phyloP scores from a whole-genome alignment of 2,113 vertebrate species.

The Murina feae region DNA sequence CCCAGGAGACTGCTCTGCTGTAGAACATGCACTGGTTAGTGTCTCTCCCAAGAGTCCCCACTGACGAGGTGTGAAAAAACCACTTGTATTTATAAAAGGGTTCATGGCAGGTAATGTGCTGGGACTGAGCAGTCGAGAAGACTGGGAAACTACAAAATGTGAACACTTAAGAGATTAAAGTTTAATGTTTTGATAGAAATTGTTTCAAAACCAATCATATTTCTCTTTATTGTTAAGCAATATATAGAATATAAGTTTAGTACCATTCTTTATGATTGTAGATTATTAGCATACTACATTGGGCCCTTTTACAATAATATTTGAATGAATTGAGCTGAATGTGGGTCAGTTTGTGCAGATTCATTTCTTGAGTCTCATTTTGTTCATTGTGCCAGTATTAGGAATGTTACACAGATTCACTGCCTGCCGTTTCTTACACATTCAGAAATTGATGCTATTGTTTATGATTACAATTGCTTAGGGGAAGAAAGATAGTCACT shows the following conservation, averaged over 20 bases:
- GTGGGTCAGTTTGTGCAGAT: not conserved
- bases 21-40: not conserved
- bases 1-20: fast-evolving
- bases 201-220: not conserved
- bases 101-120: not conserved
- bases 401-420: not conserved
- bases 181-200: not conserved
- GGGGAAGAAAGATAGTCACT: not conserved
- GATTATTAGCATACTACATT: not conserved
- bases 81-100: not conserved
- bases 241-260: not conserved
- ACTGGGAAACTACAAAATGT: not conserved
- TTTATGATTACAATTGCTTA: not conserved
- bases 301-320: not conserved
- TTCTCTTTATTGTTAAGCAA: not conserved
- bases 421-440: not conserved
- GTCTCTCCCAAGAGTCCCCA: not conserved
- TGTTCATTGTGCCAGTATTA: not conserved
- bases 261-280: not conserved
- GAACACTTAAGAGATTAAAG: not conserved
- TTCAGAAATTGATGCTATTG: not conserved
- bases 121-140: not conserved
- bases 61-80: not conserved
- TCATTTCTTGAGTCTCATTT: not conserved
- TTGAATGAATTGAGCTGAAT: not conserved